A percentile compares a stretch with the other conserved stretches of the same genome.
phyloP scores from a whole-genome alignment of 2,113 vertebrate genomes.

The Euleptes europaea region DNA sequence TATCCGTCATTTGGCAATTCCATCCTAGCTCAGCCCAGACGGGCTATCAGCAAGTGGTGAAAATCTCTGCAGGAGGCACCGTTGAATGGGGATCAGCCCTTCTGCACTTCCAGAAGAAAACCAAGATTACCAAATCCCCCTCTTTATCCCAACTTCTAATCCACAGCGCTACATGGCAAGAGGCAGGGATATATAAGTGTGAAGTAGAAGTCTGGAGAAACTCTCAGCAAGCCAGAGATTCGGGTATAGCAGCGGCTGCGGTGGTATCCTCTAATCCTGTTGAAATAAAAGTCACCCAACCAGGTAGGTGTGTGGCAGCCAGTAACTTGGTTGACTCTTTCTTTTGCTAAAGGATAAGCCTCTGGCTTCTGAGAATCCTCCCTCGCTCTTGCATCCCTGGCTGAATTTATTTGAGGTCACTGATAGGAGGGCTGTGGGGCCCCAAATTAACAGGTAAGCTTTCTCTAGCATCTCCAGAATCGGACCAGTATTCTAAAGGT shows the following conservation, averaged over 20 bases:
- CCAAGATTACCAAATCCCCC: not conserved
- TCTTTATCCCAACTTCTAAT: conserved; percentile 70
- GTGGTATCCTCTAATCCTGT: conserved; percentile 66
- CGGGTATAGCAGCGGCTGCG: not conserved
- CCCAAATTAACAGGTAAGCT: no score
- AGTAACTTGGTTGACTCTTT: not conserved
- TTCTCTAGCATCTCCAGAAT: no score
- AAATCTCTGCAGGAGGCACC: conserved; percentile 59
- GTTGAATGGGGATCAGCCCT: conserved; percentile 71
- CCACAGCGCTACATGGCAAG: conserved; percentile 36
- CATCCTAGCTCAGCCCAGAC: not conserved
- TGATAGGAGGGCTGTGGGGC: no score
- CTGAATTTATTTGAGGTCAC: not conserved
- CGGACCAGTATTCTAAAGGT: no score
- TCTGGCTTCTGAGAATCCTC: not conserved
- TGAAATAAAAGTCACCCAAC: conserved; percentile 69
- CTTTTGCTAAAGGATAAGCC: not conserved
- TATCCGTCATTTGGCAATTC: conserved; percentile 77
- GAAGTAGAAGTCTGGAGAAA: conserved; percentile 70
- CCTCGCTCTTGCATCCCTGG: no score
- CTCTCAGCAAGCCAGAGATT: not conserved
- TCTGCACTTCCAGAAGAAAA: conserved; percentile 71
- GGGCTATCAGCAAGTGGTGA: conserved; percentile 64
- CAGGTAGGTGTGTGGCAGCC: conserved; percentile 69
- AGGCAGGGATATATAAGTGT: conserved; percentile 79